Evolutionary conservation across 2,113 vertebrate genomes (phyloP).

Genomic region (Pluvianellus socialis): DNA sequence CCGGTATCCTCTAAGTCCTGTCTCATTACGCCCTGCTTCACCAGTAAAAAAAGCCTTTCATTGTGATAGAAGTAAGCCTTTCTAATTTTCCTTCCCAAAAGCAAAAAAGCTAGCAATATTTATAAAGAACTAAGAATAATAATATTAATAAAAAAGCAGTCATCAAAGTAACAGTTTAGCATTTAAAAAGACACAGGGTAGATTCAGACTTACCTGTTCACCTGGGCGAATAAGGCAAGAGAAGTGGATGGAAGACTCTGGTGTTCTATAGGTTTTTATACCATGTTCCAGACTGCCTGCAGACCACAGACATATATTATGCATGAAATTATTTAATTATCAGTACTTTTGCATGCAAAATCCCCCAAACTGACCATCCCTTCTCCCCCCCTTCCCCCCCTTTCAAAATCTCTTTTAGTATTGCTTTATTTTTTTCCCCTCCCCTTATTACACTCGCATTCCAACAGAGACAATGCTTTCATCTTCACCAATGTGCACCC

Average conservation of each 20-base stretch:
- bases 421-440: not conserved
- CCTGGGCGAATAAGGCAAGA: not conserved
- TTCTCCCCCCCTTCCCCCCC: too few relatives aligned
- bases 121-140: not conserved
- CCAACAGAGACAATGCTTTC: not conserved
- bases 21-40: not conserved
- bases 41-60: not conserved
- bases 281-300: not conserved
- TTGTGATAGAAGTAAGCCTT: not conserved
- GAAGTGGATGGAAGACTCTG: not conserved
- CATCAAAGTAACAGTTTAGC: constrained; percentile 18
- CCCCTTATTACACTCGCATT: not conserved
- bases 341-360: not conserved
- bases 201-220: constrained; percentile 22
- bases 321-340: not conserved
- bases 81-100: not conserved
- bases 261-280: constrained; percentile 22
- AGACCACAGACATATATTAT: not conserved
- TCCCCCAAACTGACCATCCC: not conserved
- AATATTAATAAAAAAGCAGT: not conserved
- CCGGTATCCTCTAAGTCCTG: not conserved
- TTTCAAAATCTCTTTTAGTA: not conserved
- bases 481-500: not conserved
- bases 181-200: not conserved
- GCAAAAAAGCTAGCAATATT: not conserved